These are phyloP conservation scores for Oncorhynchus gorbuscha DNA, from an alignment of 2,113 vertebrate species.

Conservation along the genomic window DNA sequence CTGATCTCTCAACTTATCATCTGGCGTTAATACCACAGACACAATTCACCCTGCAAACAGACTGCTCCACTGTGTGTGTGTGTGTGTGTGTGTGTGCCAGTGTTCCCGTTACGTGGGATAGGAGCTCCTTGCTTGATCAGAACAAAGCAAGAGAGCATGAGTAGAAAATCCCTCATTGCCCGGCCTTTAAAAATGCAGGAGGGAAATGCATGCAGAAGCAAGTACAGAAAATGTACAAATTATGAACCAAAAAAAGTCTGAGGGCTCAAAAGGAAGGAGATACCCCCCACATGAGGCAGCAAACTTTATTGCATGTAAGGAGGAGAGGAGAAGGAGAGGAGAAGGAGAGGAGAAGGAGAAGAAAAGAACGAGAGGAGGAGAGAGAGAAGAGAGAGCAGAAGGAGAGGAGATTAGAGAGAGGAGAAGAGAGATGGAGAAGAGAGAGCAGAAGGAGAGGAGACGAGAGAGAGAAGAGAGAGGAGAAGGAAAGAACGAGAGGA, in stretches of 20 bases:
- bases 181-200: conserved; percentile 90
- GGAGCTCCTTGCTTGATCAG: conserved; percentile 81
- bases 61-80: too few relatives aligned
- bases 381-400: too few relatives aligned
- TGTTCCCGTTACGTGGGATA: conserved; percentile 64
- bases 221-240: conserved; percentile 77
- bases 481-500: too few relatives aligned
- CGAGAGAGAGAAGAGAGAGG: too few relatives aligned
- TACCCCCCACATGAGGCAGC: conserved; percentile 68
- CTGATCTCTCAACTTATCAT: too few relatives aligned
- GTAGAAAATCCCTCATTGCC: conserved; percentile 85
- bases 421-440: too few relatives aligned
- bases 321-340: neutral
- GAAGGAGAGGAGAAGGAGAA: too few relatives aligned
- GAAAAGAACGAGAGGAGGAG: too few relatives aligned
- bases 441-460: too few relatives aligned
- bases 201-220: conserved; percentile 80
- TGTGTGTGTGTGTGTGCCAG: conserved; percentile 36
- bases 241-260: conserved; percentile 73
- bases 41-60: too few relatives aligned
- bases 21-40: too few relatives aligned
- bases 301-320: conserved; percentile 69
- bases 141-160: conserved; percentile 80
- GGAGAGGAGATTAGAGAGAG: too few relatives aligned
- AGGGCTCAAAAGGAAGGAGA: conserved; percentile 68